Base-by-base conservation (phyloP, 2,888 invertebrate species). In the Drosophila maculinotata region DNA sequence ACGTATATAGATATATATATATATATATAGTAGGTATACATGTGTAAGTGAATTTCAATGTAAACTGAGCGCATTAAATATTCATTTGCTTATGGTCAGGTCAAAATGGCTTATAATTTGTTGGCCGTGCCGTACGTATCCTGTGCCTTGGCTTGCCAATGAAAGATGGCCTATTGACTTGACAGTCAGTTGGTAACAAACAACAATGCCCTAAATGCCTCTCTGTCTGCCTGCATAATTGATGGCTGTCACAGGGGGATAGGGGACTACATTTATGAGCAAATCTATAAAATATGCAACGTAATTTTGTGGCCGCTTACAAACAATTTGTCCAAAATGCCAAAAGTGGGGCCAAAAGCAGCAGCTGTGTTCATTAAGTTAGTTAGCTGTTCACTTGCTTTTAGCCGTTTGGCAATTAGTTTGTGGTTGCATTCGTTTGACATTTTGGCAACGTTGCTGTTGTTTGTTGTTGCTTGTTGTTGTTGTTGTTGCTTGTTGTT, bases 361-460 rank as follows among this genome's bases (percentile, higher is more conserved):
- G 39, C 42, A 25, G 38, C 17, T 28, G 51, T 36, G 26, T 60
- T 65, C 66, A 79, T 72, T 76, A 64, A 69, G 71, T 71, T 69
- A 63, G 73, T 75, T 74, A 71, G 69, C 65, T 67, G 56, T 73
- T 66, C 59, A 54, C 44, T 35, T 48, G 59, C 41, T 56, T 65
- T 69, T 66, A 51, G 64, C 51, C 35, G 54, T 62, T 74, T 70
- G 76, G 82, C 85, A 87, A 85, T 87, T 84, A 87, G 78, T 87
- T 86, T 77, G 67, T 20, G 74, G 64, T 51, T 66, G 69, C 83
- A 78, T 63, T 70, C 74, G 65, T 42, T 80, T 84, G 87, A 82
- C 85, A 84, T 82, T 84, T 82, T 68, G 73, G 51, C 39, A 51
- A 28, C 31, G 8, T 7, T 23, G 30, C 8, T 53, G 15, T 28